Conservation (phyloP, 2,888 invertebrate species). For the Loripinus fragilis region DNA sequence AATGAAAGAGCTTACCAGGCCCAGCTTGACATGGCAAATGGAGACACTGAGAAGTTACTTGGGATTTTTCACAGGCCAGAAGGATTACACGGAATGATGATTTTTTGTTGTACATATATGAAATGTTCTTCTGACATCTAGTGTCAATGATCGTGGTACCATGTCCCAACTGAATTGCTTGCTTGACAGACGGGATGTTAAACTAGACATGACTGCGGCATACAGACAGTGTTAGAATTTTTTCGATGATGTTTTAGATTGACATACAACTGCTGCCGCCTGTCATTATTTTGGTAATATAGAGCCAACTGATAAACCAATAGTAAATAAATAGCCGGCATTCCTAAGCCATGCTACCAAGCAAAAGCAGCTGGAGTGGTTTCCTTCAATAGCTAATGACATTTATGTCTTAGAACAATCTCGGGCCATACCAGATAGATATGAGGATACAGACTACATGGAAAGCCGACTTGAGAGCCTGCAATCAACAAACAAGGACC, state of each 20-base stretch:
- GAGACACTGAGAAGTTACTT: constrained; percentile 14
- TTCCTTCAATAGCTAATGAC: constrained; percentile 1
- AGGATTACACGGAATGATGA: constrained; percentile 49
- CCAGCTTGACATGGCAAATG: constrained; percentile 34
- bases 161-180: constrained; percentile 29
- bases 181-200: constrained; percentile 34
- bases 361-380: not conserved
- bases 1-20: constrained; percentile 44
- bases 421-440: constrained; percentile 12
- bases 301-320: constrained; percentile 12
- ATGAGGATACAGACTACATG: constrained; percentile 28
- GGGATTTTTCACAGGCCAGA: constrained; percentile 44
- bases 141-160: constrained; percentile 22
- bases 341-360: constrained; percentile 5
- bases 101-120: constrained; percentile 19
- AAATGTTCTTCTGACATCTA: constrained; percentile 21
- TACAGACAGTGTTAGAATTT: constrained; percentile 6
- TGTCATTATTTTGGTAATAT: constrained; percentile 26
- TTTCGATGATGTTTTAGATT: constrained; percentile 27
- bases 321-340: constrained; percentile 17
- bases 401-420: constrained; percentile 25
- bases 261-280: constrained; percentile 25
- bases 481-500: not conserved
- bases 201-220: constrained; percentile 12
- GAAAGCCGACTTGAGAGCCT: constrained; percentile 21